These are phyloP conservation scores for Caranx ignobilis DNA, from an alignment of 2,113 vertebrate genomes.

Conservation along the genomic window DNA sequence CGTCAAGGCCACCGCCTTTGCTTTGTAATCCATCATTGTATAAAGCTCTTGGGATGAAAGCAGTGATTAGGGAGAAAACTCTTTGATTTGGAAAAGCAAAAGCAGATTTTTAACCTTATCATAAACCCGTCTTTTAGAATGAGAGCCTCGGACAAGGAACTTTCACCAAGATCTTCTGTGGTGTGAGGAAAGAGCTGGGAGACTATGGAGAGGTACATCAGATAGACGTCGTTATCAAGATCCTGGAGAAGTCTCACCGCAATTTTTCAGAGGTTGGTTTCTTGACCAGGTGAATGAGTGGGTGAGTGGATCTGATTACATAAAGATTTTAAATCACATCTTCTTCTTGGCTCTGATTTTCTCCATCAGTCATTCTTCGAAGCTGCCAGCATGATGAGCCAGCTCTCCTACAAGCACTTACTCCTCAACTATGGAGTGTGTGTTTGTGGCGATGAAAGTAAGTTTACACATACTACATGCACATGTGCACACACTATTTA, in stretches of 20 bases:
- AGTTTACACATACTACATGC: conserved; percentile 75
- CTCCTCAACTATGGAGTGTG: conserved; percentile 97
- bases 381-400: conserved; percentile 99
- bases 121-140: conserved; percentile 79
- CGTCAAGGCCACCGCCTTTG: too few species aligned
- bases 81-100: neutral
- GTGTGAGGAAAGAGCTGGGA: conserved; percentile 90
- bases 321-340: neutral
- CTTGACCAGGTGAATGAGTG: neutral
- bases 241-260: conserved; percentile 94
- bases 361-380: conserved; percentile 94
- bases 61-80: too few species aligned
- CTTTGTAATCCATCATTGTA: too few species aligned
- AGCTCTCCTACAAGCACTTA: conserved; percentile 96
- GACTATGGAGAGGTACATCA: conserved; percentile 93
- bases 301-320: neutral
- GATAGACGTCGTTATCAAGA: conserved; percentile 94
- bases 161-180: conserved; percentile 96
- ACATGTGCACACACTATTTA: too few species aligned
- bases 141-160: conserved; percentile 96
- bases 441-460: conserved; percentile 96
- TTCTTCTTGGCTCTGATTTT: conserved; percentile 5
- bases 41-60: too few species aligned
- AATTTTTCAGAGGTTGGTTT: conserved; percentile 94
- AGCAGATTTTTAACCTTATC: neutral